Evolutionary conservation across 2,888 invertebrate genomes (phyloP).

Genomic region (Tetramorium bicarinatum): DNA sequence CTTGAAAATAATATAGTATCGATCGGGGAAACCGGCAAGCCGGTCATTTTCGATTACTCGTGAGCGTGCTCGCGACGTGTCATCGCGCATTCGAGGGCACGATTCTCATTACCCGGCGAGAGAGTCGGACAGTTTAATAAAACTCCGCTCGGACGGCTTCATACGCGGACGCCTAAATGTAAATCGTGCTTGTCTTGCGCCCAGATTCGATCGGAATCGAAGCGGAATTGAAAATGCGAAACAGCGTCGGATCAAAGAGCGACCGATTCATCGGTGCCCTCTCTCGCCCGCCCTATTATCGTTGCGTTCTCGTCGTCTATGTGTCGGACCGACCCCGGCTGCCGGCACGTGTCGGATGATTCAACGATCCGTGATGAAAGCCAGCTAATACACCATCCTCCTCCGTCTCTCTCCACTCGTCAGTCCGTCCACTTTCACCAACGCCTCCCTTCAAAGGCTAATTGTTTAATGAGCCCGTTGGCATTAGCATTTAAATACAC

Average conservation of each 20-base stretch:
- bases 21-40: neutral
- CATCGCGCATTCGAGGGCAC: neutral
- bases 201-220: constrained; percentile 60
- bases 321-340: constrained; percentile 58
- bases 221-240: constrained; percentile 61
- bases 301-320: constrained; percentile 52
- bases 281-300: constrained; percentile 51
- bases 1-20: constrained; percentile 1
- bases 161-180: constrained; percentile 8
- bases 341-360: constrained; percentile 81
- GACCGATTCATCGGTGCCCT: constrained; percentile 52
- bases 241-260: constrained; percentile 73
- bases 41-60: constrained; percentile 21
- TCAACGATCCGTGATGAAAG: constrained; percentile 82
- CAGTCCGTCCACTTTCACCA: constrained; percentile 65
- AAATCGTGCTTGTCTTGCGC: constrained; percentile 61
- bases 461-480: constrained; percentile 84
- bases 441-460: constrained; percentile 80
- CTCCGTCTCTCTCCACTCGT: constrained; percentile 38
- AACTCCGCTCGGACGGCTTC: neutral
- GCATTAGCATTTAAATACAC: constrained; percentile 84
- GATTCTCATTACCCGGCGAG: neutral
- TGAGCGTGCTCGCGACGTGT: neutral
- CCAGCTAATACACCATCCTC: constrained; percentile 76
- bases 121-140: constrained; percentile 29